Evolutionary conservation across 92 coral and sea anemone species (phyloP), one percentile per base, ranked within the genome.

Genomic region (Epizoanthus scotinus): DNA sequence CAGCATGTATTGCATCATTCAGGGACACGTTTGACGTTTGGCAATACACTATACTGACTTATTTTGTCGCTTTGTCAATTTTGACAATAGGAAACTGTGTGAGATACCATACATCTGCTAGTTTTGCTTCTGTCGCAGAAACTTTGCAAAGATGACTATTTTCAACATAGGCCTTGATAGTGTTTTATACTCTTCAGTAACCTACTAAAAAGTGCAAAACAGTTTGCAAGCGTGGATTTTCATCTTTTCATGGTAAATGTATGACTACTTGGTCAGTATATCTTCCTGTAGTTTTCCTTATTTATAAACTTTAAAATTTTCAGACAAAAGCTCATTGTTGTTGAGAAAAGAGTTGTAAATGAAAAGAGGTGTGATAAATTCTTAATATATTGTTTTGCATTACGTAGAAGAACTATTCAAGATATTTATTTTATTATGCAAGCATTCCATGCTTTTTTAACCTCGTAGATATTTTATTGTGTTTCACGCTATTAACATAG

Each of bases 1-100:
- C 93, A 2, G 90, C 71, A 60, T 79, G 70, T 69, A 90, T 90
- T 57, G 75, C 86, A 70, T 89, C 87, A 52, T 86, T 90, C 31
- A 83, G 66, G 25, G 93, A 78, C 18, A 86, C 55, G 20, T 85
- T 2, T 86, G 61, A 62, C 64, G 71, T 69, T 77, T 86, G 34
- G 85, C 87, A 27, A 77, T 87, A 83, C 54, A 84, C 85, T 18
- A 84, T 87, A 1, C 86, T 68, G 15, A 91, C 88, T 63, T 91
- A 85, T 19, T 91, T 85, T 18, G 92, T 91, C 0, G 92, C 63
- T 67, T 83, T 88, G 78, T 74, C 86, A 90, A 85, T 73, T 18
- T 83, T 74, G 3, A 91, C 86, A 42, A 84, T 56, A 17, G 89
- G 91, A 68, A 90, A 84, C 64, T 90, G 90, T 21, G 86, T 87